Evolutionary conservation across 2,888 invertebrate species (phyloP), one percentile per base, ranked within the genome.

Genomic region (Strigamia maritima): DNA sequence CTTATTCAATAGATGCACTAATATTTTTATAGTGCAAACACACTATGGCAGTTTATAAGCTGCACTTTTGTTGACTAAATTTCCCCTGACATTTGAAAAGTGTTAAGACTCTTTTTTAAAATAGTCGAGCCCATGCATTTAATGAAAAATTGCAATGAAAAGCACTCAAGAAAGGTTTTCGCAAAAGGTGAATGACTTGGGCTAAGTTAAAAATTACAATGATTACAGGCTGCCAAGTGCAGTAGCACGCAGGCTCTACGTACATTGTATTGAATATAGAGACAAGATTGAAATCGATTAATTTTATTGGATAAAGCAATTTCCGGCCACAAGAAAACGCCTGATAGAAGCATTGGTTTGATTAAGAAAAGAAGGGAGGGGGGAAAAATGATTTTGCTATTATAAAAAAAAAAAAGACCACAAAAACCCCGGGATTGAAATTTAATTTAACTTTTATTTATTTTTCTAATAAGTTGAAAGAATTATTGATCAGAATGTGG

Each of bases 251-350:
- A 54, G 54, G 7, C n/a, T 0, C 54, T 8, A 19, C n/a, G n/a
- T n/a, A n/a, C n/a, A 19, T 54, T 54, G 54, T 54, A 54, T 54
- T 54, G 54, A 16, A 49, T 49, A 54, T 2, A 54, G 2, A 54
- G 54, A 54, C 54, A 54, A 54, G 54, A 54, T 54, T 54, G 54
- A 54, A 54, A 54, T 54, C 54, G 54, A 54, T 54, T 54, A 54
- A 54, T 54, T 54, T 54, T 54, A 54, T 54, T 54, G 54, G 54
- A 54, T 54, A 54, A 54, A 54, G 54, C 54, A 54, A 54, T 54
- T 54, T 54, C 54, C 54, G 54, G 44, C n/a, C 54, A 54, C 54
- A 54, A 19, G 54, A 54, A 54, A 54, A 54, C 6, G 19, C 19
- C 19, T 19, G 22, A 22, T 54, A 19, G 54, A 54, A 54, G 54